Percentiles rank a stretch among this genome's conserved stretches.
Conservation (phyloP, 2,888 invertebrate species). For the Diogma glabrata region DNA sequence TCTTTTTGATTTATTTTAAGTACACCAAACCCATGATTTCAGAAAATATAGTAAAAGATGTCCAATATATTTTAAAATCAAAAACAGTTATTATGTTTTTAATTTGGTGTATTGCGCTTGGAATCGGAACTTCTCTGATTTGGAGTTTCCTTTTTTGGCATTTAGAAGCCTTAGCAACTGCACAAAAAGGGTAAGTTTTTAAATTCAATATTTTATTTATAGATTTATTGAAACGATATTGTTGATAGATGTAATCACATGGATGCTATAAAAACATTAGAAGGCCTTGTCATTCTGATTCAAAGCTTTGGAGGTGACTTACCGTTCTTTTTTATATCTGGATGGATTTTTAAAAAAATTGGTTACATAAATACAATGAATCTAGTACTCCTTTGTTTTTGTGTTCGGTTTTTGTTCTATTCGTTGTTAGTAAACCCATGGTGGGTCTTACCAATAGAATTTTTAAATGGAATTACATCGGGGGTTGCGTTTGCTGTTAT, state of each 20-base stretch:
- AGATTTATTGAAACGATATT: neutral
- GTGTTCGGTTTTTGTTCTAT: constrained; percentile 69
- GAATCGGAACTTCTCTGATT: constrained; percentile 70
- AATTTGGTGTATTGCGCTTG: constrained; percentile 68
- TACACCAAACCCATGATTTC: constrained; percentile 52
- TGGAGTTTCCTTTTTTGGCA: constrained; percentile 87
- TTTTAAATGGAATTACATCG: constrained; percentile 78
- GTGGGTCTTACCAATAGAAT: constrained; percentile 74
- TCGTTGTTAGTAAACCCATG: constrained; percentile 69
- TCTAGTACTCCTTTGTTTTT: constrained; percentile 66
- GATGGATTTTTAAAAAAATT: constrained; percentile 59
- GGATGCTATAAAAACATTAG: constrained; percentile 56
- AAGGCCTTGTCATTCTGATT: constrained; percentile 61
- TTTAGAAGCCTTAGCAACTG: constrained; percentile 56
- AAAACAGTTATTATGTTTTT: constrained; percentile 60
- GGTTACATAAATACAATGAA: constrained; percentile 78
- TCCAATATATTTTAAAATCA: constrained; percentile 54
- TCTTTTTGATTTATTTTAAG: no score
- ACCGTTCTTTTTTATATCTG: constrained; percentile 77
- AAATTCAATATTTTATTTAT: neutral
- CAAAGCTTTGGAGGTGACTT: constrained; percentile 78
- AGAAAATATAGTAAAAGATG: constrained; percentile 53
- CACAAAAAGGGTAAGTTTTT: constrained; percentile 30
- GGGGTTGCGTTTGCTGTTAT: constrained; percentile 81
- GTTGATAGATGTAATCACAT: constrained; percentile 32